A percentile compares a stretch with the other conserved stretches of the same genome.
These are phyloP conservation scores for Selenia dentaria DNA, from an alignment of 2,888 invertebrate species.

Conservation along the genomic window DNA sequence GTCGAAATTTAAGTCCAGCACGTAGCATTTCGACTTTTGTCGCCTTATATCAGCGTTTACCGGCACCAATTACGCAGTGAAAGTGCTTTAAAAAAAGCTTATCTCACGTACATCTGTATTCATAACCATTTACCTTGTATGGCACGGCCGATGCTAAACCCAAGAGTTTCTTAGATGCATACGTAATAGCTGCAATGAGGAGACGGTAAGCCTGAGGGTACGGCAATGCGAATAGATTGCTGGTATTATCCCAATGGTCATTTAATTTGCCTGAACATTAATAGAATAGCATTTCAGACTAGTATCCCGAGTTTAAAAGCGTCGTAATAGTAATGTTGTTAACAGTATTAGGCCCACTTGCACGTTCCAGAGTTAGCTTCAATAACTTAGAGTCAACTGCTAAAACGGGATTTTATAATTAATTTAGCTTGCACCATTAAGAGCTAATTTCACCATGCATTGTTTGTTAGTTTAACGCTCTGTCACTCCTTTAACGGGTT, in stretches of 20 bases:
- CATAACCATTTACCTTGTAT: conserved; percentile 32
- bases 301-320: conserved; percentile 50
- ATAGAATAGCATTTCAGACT: conserved; percentile 44
- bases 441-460: no score
- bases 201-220: conserved; percentile 6
- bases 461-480: no score
- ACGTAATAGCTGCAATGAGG: background rate
- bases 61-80: conserved; percentile 66
- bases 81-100: conserved; percentile 60
- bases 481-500: no score
- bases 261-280: conserved; percentile 61
- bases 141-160: no score
- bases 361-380: no score
- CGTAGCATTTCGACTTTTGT: conserved; percentile 42
- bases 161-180: conserved; percentile 18
- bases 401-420: no score
- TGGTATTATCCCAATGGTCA: conserved; percentile 40
- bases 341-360: conserved; percentile 52
- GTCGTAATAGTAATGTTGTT: conserved; percentile 41
- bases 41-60: conserved; percentile 60
- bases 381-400: no score
- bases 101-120: conserved; percentile 54
- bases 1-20: conserved; percentile 15
- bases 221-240: conserved; percentile 11
- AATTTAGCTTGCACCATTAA: no score